Base-by-base conservation (phyloP, 2,797 vertebrate species). In the Leuciscus waleckii region DNA sequence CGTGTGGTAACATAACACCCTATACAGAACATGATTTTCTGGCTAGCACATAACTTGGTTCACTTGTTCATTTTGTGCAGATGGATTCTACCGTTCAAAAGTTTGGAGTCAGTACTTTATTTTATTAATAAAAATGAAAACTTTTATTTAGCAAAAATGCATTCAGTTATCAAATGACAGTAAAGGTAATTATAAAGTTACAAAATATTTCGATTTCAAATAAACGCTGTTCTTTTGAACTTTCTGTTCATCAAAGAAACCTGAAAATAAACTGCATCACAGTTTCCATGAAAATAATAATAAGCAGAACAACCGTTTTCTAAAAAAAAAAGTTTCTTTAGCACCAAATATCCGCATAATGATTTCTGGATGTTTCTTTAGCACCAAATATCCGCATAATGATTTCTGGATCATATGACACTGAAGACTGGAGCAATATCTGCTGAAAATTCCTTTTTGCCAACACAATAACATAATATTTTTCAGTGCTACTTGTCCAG, bases 401-500 rank as follows among this genome's bases (percentile, higher is more conserved):
- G n/a, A 46, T 71, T 29, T 71, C 69, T 26, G 23, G 13, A 46
- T 26, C 39, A 17, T 46, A 13, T 43, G 43, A 43, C 43, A 13
- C 41, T 41, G 41, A 41, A 41, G 7, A 41, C 41, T 41, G 9
- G 23, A 19, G 17, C 23, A 70, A 41, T 41, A 13, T 23, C 13
- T 43, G 68, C 68, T 70, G 39, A 70, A 70, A 69, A 23, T 6
- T 41, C 9, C 41, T 43, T 13, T 26, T 71, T 71, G 39, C 23
- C 17, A 51, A 54, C 51, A 54, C 19, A 43, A 43, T 43, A 43
- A 43, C 11, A 43, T 43, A 43, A 43, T 43, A 43, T 11, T 43
- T 13, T 43, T 56, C 54, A 56, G 21, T 23, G 54, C 21, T 56
- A 56, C 21, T 56, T 56, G 54, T 23, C 23, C 90, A 86, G 81